Evolutionary conservation across 2,113 vertebrate species (phyloP).

Genomic region (Sapayoa aenigma): DNA sequence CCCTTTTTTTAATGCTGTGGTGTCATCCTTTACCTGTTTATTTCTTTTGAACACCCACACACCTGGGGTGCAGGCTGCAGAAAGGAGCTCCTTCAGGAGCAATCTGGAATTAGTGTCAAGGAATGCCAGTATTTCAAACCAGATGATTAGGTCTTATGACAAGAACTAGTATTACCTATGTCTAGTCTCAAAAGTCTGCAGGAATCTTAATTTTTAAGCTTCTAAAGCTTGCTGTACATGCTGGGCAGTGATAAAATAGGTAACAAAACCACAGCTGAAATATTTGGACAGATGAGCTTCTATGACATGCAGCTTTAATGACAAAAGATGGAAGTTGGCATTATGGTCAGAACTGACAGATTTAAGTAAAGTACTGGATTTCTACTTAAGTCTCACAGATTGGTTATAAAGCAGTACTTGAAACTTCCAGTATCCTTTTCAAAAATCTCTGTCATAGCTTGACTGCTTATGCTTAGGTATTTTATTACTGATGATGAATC

Average conservation of each 20-base stretch:
- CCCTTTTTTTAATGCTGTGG: neutral
- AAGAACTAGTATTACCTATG: neutral
- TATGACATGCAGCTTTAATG: neutral
- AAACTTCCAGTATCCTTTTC: neutral
- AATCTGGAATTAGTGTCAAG: neutral
- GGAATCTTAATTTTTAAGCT: neutral
- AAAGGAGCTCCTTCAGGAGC: neutral
- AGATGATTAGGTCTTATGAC: neutral
- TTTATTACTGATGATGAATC: neutral
- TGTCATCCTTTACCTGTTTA: neutral
- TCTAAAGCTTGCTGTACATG: constrained; percentile 11
- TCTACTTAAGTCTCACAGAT: neutral
- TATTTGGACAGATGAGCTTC: constrained; percentile 24
- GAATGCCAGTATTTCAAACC: neutral
- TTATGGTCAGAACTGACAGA: neutral
- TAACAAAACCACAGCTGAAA: neutral
- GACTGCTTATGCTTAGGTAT: neutral
- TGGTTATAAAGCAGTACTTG: neutral
- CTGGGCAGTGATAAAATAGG: neutral
- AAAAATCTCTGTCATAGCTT: neutral
- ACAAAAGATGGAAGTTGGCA: neutral
- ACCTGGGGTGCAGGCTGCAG: neutral
- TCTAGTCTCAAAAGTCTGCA: neutral
- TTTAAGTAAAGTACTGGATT: neutral
- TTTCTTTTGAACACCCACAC: neutral